Evolutionary conservation across 2,797 vertebrate species (phyloP).

Genomic region (Lithobates sylvaticus): DNA sequence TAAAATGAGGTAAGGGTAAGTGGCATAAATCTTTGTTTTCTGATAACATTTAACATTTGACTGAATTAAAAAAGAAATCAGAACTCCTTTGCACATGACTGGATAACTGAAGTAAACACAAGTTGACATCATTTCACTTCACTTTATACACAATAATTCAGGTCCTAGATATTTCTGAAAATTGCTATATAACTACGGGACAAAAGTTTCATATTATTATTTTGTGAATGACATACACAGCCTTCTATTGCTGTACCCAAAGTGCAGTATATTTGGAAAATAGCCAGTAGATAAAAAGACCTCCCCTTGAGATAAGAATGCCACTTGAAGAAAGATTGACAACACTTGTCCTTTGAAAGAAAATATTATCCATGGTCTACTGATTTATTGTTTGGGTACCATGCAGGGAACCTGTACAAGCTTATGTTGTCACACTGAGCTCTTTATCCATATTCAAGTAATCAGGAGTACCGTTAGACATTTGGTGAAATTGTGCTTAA

Average conservation of each 20-base stretch:
- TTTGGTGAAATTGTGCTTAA: constrained; percentile 51
- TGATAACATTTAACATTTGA: too few relatives aligned
- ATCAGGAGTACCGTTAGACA: constrained; percentile 17
- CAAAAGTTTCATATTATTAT: background rate
- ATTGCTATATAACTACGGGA: background rate
- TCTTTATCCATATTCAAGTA: constrained; percentile 38
- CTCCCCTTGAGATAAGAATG: constrained; percentile 44
- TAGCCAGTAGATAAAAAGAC: constrained; percentile 14
- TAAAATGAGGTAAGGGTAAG: too few relatives aligned
- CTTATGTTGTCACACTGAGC: constrained; percentile 37
- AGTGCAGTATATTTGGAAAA: constrained; percentile 15
- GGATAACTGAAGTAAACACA: too few relatives aligned
- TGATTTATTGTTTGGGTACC: constrained; percentile 34
- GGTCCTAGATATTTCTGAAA: too few relatives aligned
- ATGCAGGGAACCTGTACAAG: constrained; percentile 20
- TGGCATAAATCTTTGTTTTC: too few relatives aligned
- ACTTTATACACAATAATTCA: too few relatives aligned
- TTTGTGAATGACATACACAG: background rate
- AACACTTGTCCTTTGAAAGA: constrained; percentile 26
- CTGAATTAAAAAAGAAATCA: too few relatives aligned
- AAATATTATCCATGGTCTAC: constrained; percentile 38
- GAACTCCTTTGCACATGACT: too few relatives aligned
- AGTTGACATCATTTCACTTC: too few relatives aligned
- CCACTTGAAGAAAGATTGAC: constrained; percentile 33
- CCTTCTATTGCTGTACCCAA: background rate